phyloP scores from a whole-genome alignment of 2,797 vertebrate genomes.

The Adrianichthys oophorus region DNA sequence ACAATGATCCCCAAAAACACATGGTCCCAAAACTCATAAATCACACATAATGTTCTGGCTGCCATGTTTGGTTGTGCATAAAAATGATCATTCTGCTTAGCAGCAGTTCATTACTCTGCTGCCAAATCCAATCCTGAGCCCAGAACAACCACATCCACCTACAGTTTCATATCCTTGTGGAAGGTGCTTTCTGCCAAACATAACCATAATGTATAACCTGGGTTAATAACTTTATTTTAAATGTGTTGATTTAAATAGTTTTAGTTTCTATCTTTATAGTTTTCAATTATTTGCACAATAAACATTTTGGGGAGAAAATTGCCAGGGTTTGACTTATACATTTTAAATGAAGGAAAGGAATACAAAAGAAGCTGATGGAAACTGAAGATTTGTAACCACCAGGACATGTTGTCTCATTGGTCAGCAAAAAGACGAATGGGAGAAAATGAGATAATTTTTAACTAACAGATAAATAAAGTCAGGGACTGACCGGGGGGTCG shows the following conservation, averaged over 20 bases:
- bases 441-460: constrained; percentile 13
- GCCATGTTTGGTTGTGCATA: constrained; percentile 49
- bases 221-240: too few species aligned
- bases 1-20: constrained; percentile 44
- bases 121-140: not conserved
- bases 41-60: constrained; percentile 61
- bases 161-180: not conserved
- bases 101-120: constrained; percentile 20
- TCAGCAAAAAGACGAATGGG: constrained; percentile 17
- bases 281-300: too few species aligned
- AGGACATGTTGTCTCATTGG: constrained; percentile 7
- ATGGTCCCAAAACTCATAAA: constrained; percentile 35
- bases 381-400: not conserved
- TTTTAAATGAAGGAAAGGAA: constrained; percentile 1
- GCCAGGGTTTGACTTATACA: too few species aligned
- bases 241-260: too few species aligned
- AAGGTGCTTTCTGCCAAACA: not conserved
- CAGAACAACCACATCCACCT: constrained; percentile 14
- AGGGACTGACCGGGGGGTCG: constrained; percentile 36
- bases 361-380: not conserved
- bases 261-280: too few species aligned
- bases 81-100: constrained; percentile 24
- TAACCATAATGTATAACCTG: not conserved
- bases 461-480: constrained; percentile 35
- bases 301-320: too few species aligned